Evolutionary conservation across 2,113 vertebrate species (phyloP).

Genomic region (Sprattus sprattus): DNA sequence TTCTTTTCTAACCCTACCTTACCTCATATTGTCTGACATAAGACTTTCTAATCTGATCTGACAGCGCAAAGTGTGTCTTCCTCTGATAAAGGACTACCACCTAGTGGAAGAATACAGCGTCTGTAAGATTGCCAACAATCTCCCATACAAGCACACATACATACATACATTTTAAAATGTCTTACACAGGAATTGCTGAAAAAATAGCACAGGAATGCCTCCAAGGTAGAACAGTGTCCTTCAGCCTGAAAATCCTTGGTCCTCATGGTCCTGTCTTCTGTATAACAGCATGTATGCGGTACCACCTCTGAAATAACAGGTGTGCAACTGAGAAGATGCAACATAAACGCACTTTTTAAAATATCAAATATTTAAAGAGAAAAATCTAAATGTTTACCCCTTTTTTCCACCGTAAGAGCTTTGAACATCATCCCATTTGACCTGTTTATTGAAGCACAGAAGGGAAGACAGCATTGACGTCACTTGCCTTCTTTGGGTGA

Average conservation of each 20-base stretch:
- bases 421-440: conserved; percentile 55
- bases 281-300: conserved; percentile 73
- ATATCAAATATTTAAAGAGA: not conserved
- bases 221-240: not conserved
- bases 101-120: not conserved
- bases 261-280: conserved; percentile 36
- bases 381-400: not conserved
- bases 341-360: not conserved
- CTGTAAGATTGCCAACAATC: not conserved
- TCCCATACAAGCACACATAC: not conserved
- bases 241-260: conserved; percentile 43
- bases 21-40: conserved; percentile 27
- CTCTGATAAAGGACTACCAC: conserved; percentile 1
- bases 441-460: conserved; percentile 44
- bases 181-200: not conserved
- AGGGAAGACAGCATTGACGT: not conserved
- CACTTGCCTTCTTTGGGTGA: not conserved
- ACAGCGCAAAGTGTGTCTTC: not conserved
- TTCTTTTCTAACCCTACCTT: conserved; percentile 46
- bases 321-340: not conserved
- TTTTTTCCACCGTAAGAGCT: conserved; percentile 48
- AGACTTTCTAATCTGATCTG: conserved; percentile 57
- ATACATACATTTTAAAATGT: not conserved
- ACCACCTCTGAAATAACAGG: conserved; percentile 23
- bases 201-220: not conserved